Percentiles rank a stretch among this genome's conserved stretches.
Evolutionary conservation across 2,113 vertebrate species (phyloP).

Genomic region (Reinhardtius hippoglossoides): DNA sequence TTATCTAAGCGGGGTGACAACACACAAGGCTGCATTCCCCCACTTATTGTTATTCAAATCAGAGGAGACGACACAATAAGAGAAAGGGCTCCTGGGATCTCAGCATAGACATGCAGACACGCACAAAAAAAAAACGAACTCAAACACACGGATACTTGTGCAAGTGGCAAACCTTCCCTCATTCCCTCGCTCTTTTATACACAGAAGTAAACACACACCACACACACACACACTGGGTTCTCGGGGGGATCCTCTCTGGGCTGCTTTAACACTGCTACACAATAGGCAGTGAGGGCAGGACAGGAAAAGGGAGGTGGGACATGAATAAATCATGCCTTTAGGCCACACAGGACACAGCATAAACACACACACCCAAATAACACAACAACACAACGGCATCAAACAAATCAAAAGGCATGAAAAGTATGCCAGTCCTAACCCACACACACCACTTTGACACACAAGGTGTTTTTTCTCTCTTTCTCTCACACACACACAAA

Average conservation of each 20-base stretch:
- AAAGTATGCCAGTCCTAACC: not conserved
- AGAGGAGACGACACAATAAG: slow-evolving; percentile 54
- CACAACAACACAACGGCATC: not conserved
- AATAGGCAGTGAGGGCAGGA: slow-evolving; percentile 48
- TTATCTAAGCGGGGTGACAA: slow-evolving; percentile 50
- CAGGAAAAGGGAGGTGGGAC: slow-evolving; percentile 55
- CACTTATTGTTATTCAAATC: slow-evolving; percentile 76
- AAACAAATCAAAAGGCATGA: slow-evolving; percentile 5
- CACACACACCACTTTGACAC: not conserved
- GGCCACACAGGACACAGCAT: slow-evolving; percentile 54
- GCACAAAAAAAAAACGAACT: slow-evolving; percentile 27
- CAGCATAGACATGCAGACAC: slow-evolving; percentile 26
- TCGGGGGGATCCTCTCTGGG: slow-evolving; percentile 31
- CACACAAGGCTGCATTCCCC: slow-evolving; percentile 61
- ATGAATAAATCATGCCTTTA: slow-evolving; percentile 68
- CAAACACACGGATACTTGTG: slow-evolving; percentile 25
- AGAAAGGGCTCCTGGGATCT: slow-evolving; percentile 51
- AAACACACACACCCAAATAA: slow-evolving; percentile 31
- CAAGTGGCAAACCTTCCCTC: slow-evolving; percentile 18
- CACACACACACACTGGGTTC: slow-evolving; percentile 20
- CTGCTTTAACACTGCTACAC: slow-evolving; percentile 43
- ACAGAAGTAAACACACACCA: slow-evolving; percentile 29
- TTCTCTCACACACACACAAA: slow-evolving; percentile 5
- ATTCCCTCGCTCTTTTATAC: slow-evolving; percentile 14
- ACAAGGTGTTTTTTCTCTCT: not conserved